Percentiles rank a stretch among this genome's conserved stretches.
Conservation (phyloP, 2,797 vertebrate species). For the Hoplostethus mediterraneus region DNA sequence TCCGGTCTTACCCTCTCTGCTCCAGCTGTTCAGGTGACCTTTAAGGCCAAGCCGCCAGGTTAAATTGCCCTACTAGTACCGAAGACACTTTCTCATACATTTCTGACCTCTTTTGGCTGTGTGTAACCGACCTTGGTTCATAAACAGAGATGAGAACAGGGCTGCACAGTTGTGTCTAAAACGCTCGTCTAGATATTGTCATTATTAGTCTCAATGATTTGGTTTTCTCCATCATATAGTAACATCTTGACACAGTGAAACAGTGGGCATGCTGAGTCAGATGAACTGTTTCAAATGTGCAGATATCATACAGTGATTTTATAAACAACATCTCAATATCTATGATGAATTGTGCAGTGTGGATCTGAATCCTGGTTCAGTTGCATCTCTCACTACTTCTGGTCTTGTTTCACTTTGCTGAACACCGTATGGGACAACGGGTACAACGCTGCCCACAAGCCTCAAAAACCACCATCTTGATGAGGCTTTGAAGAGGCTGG, state of each 20-base stretch:
- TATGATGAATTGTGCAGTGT: no score
- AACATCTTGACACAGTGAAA: background rate
- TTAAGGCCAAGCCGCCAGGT: conserved; percentile 26
- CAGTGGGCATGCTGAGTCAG: background rate
- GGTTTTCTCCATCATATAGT: background rate
- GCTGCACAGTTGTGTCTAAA: no score
- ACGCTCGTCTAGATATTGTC: no score
- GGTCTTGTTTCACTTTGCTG: no score
- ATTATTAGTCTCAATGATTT: no score
- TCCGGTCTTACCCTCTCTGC: conserved; percentile 18
- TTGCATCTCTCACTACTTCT: no score
- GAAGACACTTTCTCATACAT: conserved; percentile 18
- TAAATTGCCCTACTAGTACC: conserved; percentile 31
- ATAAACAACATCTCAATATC: no score
- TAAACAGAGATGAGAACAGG: no score
- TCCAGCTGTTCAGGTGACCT: conserved; percentile 71
- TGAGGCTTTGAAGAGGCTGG: background rate
- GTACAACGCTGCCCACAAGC: background rate
- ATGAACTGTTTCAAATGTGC: no score
- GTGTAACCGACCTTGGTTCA: background rate
- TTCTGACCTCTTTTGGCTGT: conserved; percentile 6
- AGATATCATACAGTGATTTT: no score
- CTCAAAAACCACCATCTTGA: background rate
- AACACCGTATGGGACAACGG: no score
- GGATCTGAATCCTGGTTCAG: no score